Evolutionary conservation across 2,113 vertebrate genomes (phyloP), one percentile per base, ranked within the genome.

Genomic region (Himantopus leucocephalus): DNA sequence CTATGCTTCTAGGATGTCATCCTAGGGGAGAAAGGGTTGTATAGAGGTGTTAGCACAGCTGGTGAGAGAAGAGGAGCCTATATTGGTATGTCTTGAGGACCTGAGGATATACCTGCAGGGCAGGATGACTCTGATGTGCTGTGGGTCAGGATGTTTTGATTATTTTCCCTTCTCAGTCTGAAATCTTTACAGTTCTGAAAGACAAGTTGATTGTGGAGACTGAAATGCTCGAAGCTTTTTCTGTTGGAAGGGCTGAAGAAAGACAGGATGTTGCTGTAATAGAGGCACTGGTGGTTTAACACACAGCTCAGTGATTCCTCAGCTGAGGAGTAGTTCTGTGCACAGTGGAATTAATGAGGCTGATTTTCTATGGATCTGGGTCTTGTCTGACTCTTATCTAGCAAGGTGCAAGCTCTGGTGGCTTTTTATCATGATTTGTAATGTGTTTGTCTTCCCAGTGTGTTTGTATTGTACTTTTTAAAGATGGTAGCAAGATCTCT

Each of bases 321-420:
- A 22, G 29, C 8, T 91, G 60, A 82, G 68, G 30, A 70, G 56
- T 10, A 41, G 34, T 72, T 96, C 37, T 45, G 16, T 30, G 23
- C 32, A 19, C 34, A 23, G 60, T 37, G 30, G 83, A 91, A 78
- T 95, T 94, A 92, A 89, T 68, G 80, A 92, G 60, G n/a, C 64
- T 91, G 56, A 84, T 95, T 95, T 83, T 74, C 64, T 89, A 39
- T 94, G 94, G 70, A 91, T 94, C 84, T 94, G 89, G 89, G 60
- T 94, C 83, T 89, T 86, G n/a, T 85, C 37, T 50, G 72, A 32
- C 48, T 87, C 26, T 77, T 85, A 90, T 16, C 75, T 62, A 50
- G 67, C 32, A 74, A 91, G 76, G 63, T 96, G 68, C 27, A 67
- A 82, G 43, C 47, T 92, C 50, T 78, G 76, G 29, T 94, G 60